Evolutionary conservation across 2,113 vertebrate genomes (phyloP).

Genomic region (Halcyon senegalensis): DNA sequence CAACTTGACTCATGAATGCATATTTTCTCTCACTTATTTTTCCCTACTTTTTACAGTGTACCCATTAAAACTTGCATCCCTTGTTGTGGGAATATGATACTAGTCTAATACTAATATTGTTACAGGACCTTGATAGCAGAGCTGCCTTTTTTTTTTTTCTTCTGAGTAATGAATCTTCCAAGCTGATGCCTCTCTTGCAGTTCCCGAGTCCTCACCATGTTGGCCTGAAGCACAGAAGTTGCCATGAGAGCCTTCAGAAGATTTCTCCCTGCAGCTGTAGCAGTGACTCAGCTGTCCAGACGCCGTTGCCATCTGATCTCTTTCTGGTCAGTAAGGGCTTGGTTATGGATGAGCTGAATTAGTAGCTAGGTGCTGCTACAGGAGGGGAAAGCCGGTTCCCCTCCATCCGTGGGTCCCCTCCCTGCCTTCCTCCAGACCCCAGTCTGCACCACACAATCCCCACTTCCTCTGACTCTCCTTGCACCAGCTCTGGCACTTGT

Average conservation of each 20-base stretch:
- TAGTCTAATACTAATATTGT: neutral
- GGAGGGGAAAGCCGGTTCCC: neutral
- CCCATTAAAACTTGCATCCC: neutral
- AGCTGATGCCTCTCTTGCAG: neutral
- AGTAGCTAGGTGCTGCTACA: neutral
- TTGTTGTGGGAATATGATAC: neutral
- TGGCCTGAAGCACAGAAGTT: neutral
- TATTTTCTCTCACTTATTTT: neutral
- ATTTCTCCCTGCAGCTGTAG: neutral
- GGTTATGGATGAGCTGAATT: neutral
- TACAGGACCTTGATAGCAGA: neutral
- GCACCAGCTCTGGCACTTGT: neutral
- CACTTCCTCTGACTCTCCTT: neutral
- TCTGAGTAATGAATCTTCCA: neutral
- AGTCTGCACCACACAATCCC: neutral
- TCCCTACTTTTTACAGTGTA: neutral
- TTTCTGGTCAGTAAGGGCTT: neutral
- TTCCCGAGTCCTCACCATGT: neutral
- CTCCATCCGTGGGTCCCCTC: neutral
- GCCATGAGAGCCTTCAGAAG: neutral
- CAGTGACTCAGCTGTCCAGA: neutral
- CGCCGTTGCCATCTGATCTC: fast-evolving
- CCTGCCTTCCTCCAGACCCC: neutral
- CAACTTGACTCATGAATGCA: neutral
- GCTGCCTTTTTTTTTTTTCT: neutral